Evolutionary conservation across 2,888 invertebrate species (phyloP).

Genomic region (Hirtodrosophila histrioides): DNA sequence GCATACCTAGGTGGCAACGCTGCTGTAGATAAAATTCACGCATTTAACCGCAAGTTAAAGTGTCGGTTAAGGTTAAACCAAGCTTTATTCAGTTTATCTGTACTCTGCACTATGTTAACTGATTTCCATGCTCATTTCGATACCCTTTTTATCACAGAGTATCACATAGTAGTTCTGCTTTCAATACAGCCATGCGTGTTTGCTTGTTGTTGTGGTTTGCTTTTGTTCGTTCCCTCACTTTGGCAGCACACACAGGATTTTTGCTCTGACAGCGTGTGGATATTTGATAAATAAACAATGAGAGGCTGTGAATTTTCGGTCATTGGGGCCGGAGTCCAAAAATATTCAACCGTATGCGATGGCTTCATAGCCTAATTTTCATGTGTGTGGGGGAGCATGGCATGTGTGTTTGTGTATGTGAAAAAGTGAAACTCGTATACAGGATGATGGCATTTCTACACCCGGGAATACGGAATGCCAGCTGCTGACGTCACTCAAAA

Average conservation of each 20-base stretch:
- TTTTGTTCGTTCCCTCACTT: slow-evolving; percentile 16
- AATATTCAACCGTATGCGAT: slow-evolving; percentile 14
- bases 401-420: background rate
- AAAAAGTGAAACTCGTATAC: slow-evolving; percentile 15
- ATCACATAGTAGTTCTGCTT: no score
- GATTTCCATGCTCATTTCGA: no score
- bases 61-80: no score
- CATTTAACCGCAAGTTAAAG: no score
- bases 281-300: slow-evolving; percentile 78
- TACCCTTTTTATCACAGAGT: no score
- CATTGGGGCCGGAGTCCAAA: slow-evolving; percentile 31
- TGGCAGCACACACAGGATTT: slow-evolving; percentile 42
- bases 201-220: slow-evolving; percentile 24
- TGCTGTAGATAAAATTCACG: no score
- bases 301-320: slow-evolving; percentile 37
- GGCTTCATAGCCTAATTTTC: slow-evolving; percentile 54
- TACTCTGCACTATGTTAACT: no score
- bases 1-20: no score
- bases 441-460: slow-evolving; percentile 14
- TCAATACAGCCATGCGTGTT: background rate
- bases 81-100: no score
- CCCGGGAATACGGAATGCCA: slow-evolving; percentile 32
- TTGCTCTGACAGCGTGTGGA: slow-evolving; percentile 60
- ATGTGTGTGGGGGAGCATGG: slow-evolving; percentile 22
- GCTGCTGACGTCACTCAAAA: slow-evolving; percentile 62